A percentile compares a stretch with the other conserved stretches of the same genome.
Conservation (phyloP, 2,797 vertebrate genomes). For the Graptemys geographica region DNA sequence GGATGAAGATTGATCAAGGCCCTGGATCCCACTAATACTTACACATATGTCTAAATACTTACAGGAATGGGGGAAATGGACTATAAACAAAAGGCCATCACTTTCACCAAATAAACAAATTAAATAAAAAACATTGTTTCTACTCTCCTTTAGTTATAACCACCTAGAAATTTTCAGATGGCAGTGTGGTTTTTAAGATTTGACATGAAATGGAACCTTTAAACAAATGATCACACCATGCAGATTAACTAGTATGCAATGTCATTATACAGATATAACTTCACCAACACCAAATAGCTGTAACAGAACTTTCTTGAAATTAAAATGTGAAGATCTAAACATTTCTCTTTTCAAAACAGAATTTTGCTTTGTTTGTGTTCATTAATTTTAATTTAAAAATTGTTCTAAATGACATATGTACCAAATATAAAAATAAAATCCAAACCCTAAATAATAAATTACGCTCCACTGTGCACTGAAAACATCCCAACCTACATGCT, state of each 20-base stretch:
- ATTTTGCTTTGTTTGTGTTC: not conserved
- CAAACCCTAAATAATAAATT: not conserved
- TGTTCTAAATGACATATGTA: not conserved
- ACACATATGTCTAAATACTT: not conserved
- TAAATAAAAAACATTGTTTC: not conserved
- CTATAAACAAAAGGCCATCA: not conserved
- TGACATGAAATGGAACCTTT: not conserved
- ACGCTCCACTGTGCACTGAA: not conserved
- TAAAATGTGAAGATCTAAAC: not conserved
- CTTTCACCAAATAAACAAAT: not conserved
- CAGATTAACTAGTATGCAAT: not conserved
- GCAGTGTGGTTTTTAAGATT: not conserved
- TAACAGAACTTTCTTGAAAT: not conserved
- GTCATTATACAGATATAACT: not conserved
- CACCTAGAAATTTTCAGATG: not conserved
- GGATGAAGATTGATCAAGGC: not conserved
- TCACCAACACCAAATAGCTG: not conserved
- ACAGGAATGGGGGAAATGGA: not conserved
- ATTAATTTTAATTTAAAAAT: not conserved
- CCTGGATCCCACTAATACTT: not conserved
- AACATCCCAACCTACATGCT: not conserved
- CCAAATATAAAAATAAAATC: not conserved
- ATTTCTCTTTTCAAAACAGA: not conserved
- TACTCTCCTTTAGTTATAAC: not conserved
- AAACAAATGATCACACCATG: not conserved